phyloP scores from a whole-genome alignment of 1,140 invertebrate species.

The Cydia pomonella region DNA sequence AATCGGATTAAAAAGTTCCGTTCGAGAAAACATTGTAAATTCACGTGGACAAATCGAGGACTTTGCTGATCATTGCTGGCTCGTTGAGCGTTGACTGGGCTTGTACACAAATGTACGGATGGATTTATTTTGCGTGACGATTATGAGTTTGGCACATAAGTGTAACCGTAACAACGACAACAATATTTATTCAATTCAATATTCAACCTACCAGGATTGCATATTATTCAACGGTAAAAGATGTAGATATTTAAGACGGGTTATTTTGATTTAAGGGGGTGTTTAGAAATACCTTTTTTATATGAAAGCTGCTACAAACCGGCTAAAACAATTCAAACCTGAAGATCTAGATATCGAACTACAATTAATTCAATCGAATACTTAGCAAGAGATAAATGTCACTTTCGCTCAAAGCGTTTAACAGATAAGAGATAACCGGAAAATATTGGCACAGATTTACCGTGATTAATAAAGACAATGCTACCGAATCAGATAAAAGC shows the following conservation, averaged over 20 bases:
- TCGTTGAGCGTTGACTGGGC: not conserved
- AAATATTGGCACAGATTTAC: constrained; percentile 26
- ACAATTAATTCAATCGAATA: constrained; percentile 29
- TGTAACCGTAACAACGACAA: too few relatives aligned
- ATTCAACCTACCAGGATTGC: too few relatives aligned
- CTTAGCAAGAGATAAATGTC: constrained; percentile 28
- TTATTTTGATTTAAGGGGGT: too few relatives aligned
- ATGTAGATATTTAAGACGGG: too few relatives aligned
- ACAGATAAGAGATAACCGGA: constrained; percentile 24
- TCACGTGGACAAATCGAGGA: constrained; percentile 20
- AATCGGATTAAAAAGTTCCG: constrained; percentile 17
- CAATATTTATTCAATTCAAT: too few relatives aligned
- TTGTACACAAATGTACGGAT: not conserved
- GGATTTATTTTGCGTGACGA: too few relatives aligned
- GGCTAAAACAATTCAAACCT: not conserved
- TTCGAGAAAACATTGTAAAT: constrained; percentile 19
- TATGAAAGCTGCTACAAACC: not conserved
- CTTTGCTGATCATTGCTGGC: not conserved
- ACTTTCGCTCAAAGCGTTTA: constrained; percentile 31
- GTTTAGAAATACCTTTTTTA: too few relatives aligned
- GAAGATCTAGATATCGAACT: not conserved
- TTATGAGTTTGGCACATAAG: too few relatives aligned
- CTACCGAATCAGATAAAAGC: constrained; percentile 19
- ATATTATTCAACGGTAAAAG: too few relatives aligned
- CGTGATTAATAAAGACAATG: constrained; percentile 31